Conservation (phyloP, 2,113 vertebrate genomes). For the Prochilodus magdalenae region DNA sequence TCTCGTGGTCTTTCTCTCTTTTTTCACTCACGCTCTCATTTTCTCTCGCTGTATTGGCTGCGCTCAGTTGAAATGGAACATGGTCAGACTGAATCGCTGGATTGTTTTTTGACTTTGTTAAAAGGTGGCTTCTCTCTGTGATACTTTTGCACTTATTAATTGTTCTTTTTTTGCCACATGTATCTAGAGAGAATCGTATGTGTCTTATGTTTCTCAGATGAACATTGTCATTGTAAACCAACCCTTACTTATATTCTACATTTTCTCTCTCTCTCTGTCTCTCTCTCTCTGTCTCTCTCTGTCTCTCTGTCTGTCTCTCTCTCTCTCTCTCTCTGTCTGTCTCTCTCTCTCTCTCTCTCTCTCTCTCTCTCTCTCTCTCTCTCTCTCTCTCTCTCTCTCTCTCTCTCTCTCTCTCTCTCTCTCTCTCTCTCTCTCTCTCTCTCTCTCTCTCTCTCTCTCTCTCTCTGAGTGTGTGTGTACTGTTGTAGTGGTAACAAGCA, state of each 20-base stretch:
- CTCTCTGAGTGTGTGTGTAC: slow-evolving; percentile 74
- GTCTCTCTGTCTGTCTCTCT: slow-evolving; percentile 24
- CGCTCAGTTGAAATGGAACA: neutral
- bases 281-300: slow-evolving; percentile 46
- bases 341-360: too few relatives aligned
- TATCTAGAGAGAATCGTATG: slow-evolving; percentile 20
- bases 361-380: slow-evolving; percentile 50
- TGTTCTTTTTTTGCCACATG: slow-evolving; percentile 10
- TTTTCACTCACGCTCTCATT: neutral
- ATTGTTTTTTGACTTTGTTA: neutral
- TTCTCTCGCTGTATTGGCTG: neutral
- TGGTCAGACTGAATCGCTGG: neutral
- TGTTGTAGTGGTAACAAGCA: slow-evolving; percentile 76
- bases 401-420: slow-evolving; percentile 47
- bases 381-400: slow-evolving; percentile 50
- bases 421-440: slow-evolving; percentile 48
- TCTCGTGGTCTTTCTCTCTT: slow-evolving; percentile 36
- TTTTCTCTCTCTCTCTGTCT: slow-evolving; percentile 54
- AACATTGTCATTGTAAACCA: slow-evolving; percentile 4
- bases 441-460: slow-evolving; percentile 50
- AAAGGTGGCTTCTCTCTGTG: slow-evolving; percentile 16
- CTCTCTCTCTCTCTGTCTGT: too few relatives aligned
- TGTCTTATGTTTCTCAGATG: slow-evolving; percentile 17
- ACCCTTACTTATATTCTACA: neutral
- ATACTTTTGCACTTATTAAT: slow-evolving; percentile 44